These are phyloP conservation scores for Thomomys bottae DNA, from an alignment of 2,113 vertebrate genomes.

Conservation along the genomic window DNA sequence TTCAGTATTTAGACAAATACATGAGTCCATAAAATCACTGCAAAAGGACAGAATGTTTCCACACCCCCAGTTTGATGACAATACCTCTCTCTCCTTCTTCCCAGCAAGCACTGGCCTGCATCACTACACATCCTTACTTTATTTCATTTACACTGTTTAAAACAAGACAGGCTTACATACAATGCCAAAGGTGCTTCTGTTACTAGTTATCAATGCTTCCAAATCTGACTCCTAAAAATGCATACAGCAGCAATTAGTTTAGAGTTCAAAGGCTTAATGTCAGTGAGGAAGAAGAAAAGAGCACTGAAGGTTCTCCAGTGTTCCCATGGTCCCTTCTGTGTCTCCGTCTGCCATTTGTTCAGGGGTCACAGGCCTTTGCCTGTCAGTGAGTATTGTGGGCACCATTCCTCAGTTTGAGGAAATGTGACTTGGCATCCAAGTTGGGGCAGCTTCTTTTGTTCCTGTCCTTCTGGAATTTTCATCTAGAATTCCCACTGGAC, in stretches of 20 bases:
- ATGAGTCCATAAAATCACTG: too few species aligned
- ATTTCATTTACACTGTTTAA: background rate
- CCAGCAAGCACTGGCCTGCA: background rate
- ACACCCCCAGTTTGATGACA: background rate
- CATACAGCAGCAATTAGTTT: too few species aligned
- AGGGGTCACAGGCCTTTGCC: background rate
- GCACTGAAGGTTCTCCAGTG: too few species aligned
- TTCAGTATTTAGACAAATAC: background rate
- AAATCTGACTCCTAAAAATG: background rate
- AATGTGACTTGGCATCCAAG: background rate
- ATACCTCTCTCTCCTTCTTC: background rate
- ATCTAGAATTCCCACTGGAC: background rate
- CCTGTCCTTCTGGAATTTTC: constrained; percentile 28
- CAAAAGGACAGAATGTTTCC: background rate
- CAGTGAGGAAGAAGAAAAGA: background rate
- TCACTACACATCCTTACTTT: background rate
- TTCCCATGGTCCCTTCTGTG: background rate
- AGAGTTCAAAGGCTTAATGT: background rate
- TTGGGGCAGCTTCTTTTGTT: background rate
- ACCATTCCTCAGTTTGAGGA: background rate
- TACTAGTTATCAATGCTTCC: background rate
- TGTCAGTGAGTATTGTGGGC: background rate
- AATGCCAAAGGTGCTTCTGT: background rate
- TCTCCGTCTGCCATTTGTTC: background rate
- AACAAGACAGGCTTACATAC: background rate